Evolutionary conservation across 2,113 vertebrate species (phyloP), one percentile per base, ranked within the genome.

Genomic region (Poeciliopsis prolifica): DNA sequence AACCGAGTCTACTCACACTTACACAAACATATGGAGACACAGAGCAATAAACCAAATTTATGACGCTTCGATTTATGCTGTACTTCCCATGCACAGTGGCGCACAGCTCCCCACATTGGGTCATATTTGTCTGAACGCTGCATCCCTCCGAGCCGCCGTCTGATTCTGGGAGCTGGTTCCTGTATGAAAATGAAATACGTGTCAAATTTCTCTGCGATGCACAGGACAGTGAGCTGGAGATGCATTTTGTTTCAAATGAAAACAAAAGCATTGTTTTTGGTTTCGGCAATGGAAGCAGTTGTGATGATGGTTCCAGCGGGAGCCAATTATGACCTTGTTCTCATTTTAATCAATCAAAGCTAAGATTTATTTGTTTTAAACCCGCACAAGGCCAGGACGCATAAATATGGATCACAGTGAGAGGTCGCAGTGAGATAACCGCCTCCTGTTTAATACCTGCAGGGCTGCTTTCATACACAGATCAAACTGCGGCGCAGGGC

Each of bases 1-100:
- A 81, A 58, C 10, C 69, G n/a, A 3, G 82, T 72, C 72, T 67
- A 69, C 86, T 83, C 75, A 58, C 68, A 75, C 66, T 86, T 85
- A 69, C 54, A 61, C 82, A 89, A 90, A 90, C 84, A 84, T 51
- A 74, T 72, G 68, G 61, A 61, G 83, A 78, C 88, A 64, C 58
- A 7, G 74, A 70, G 81, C 86, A 78, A 78, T 90, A 89, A 91
- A 90, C 6, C 51, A 51, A 61, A 84, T 91, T 86, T 91, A 91
- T 15, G 78, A 12, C 0, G 68, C 28, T 26, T 58, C 22, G 33
- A 66, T 86, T 86, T 77, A 85, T 65, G 73, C 72, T 29, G 74
- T 26, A 75, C 65, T 65, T 70, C 80, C 80, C 66, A n/a, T 30
- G 66, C 48, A 4, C 70, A 69, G 85, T 82, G 76, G 74, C 73